Percentiles rank a stretch among this genome's conserved stretches.
phyloP scores from a whole-genome alignment of 2,113 vertebrate genomes.

The Collichthys lucidus region DNA sequence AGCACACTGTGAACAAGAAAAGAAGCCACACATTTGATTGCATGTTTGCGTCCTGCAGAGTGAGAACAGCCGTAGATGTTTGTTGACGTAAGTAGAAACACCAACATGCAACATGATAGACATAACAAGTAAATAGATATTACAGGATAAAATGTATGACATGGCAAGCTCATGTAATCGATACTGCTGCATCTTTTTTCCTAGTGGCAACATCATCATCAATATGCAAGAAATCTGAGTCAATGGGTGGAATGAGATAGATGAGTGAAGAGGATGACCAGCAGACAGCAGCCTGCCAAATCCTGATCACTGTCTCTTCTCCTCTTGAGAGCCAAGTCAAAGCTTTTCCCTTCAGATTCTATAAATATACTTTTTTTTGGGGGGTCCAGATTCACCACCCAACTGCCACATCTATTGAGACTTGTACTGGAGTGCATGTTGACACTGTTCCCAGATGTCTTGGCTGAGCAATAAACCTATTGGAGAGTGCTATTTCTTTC shows the following conservation, averaged over 20 bases:
- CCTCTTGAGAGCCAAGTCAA: constrained; percentile 40
- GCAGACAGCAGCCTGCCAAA: constrained; percentile 39
- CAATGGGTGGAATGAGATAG: background rate
- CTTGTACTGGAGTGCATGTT: constrained; percentile 20
- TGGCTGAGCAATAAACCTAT: constrained; percentile 34
- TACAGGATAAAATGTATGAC: no score
- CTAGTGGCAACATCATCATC: constrained; percentile 1
- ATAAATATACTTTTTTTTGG: background rate
- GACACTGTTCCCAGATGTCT: constrained; percentile 50
- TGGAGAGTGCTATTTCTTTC: background rate
- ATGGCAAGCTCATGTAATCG: background rate
- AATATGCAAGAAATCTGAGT: background rate
- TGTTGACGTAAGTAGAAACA: background rate
- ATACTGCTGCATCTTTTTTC: constrained; percentile 16
- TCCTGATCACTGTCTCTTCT: constrained; percentile 21
- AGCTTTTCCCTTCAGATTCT: constrained; percentile 26
- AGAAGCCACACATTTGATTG: constrained; percentile 2
- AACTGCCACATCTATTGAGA: constrained; percentile 31
- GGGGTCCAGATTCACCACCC: constrained; percentile 16
- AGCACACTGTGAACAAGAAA: constrained; percentile 8
- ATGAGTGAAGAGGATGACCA: constrained; percentile 24
- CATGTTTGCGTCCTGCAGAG: constrained; percentile 11
- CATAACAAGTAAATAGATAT: background rate
- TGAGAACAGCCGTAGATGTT: no score
- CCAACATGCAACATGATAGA: no score